Base-by-base conservation (phyloP, 2,888 invertebrate genomes). In the Agrochola lota region DNA sequence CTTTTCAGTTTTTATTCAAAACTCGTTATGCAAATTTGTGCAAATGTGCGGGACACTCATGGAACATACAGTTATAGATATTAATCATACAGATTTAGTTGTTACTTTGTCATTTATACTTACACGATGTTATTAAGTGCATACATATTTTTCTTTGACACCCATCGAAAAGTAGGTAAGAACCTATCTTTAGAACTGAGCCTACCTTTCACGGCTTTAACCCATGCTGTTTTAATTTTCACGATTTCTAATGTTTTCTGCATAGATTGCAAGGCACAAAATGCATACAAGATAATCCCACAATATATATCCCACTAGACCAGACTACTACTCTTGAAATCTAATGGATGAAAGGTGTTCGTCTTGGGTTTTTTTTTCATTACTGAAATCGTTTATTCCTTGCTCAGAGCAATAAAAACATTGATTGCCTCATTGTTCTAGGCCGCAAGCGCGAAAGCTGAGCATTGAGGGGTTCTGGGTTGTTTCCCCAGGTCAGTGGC, bases 1-100 rank as follows among this genome's bases (percentile, higher is more conserved):
- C 62, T 87, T 87, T 87, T 87, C 78, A 87, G 87, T 77, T 81
- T 79, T 87, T 81, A 71, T 77, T 79, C 62, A 20, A 74, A 88
- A 87, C 87, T 81, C 55, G 87, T 88, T 87, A 88, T 88, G 85
- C 70, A 84, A 88, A 87, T 87, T 71, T 59, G 49, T 71, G 64
- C 75, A 80, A 87, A 88, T 87, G 77, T 81, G 67, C 59, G 84
- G 60, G 74, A 88, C 83, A 76, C 67, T 78, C 84, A 71, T 80
- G 46, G 68, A 59, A 86, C 62, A 69, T 73, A 88, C 87, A 80
- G 87, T 88, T 88, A 87, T 57, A 73, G 81, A 71, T 88, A 87
- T 87, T 84, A 74, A 77, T 87, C 87, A 87, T 75, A 80, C 69
- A 76, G 72, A 80, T 79, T 86, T 81, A 77, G 73, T 76, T 67